Percentiles rank a stretch among this genome's conserved stretches.
Conservation (phyloP, 2,113 vertebrate genomes). For the Elachura formosa region DNA sequence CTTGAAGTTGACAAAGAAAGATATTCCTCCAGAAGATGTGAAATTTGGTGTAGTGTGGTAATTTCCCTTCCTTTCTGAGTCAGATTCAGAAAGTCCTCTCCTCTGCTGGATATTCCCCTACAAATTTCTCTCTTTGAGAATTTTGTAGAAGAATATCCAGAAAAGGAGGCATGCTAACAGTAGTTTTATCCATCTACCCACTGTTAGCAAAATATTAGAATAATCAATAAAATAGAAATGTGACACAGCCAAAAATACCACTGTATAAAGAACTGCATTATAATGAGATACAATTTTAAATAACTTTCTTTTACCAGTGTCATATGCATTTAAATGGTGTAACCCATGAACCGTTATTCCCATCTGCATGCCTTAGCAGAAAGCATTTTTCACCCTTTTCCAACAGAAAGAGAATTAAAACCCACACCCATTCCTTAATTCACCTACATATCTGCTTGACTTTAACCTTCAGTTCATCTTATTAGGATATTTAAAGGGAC, state of each 20-base stretch:
- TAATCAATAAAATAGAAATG: background rate
- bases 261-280: background rate
- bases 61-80: background rate
- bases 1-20: background rate
- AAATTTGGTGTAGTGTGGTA: background rate
- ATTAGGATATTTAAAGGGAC: background rate
- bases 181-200: background rate
- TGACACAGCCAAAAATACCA: background rate
- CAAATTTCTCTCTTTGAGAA: background rate
- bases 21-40: background rate
- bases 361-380: background rate
- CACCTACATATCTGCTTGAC: background rate
- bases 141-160: too few species aligned
- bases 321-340: background rate
- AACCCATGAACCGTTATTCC: background rate
- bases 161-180: background rate
- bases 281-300: background rate
- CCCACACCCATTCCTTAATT: background rate
- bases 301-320: background rate
- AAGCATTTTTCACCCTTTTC: background rate
- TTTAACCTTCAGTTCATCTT: background rate
- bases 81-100: background rate
- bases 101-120: background rate
- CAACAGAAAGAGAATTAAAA: background rate
- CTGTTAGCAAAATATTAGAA: background rate